These are phyloP conservation scores for Tuberolachnus salignus DNA, from an alignment of 2,888 invertebrate species.

Conservation along the genomic window DNA sequence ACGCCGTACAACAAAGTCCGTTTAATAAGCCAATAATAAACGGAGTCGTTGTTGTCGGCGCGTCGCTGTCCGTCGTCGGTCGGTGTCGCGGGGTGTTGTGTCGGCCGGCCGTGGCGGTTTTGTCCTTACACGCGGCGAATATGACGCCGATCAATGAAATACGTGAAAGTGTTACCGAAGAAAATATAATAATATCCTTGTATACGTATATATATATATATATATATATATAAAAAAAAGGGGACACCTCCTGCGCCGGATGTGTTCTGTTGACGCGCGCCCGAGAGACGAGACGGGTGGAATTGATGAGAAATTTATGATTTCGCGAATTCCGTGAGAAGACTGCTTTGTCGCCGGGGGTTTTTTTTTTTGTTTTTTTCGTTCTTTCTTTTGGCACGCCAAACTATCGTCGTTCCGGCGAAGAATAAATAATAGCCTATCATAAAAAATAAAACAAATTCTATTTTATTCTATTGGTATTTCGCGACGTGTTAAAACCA, in stretches of 20 bases:
- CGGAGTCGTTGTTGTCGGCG: slow-evolving; percentile 38
- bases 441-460: no score
- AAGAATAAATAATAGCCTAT: no score
- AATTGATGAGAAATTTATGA: slow-evolving; percentile 55
- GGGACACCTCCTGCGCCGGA: neutral
- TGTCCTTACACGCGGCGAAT: slow-evolving; percentile 43
- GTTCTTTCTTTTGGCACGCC: slow-evolving; percentile 9
- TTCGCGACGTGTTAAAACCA: neutral
- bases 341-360: slow-evolving; percentile 44
- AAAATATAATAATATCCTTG: no score
- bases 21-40: slow-evolving; percentile 57
- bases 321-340: slow-evolving; percentile 50
- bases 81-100: no score
- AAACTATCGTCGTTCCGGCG: neutral
- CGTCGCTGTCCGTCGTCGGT: slow-evolving; percentile 14
- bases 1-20: slow-evolving; percentile 46
- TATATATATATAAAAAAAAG: neutral
- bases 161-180: slow-evolving; percentile 55
- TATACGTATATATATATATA: no score
- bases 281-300: slow-evolving; percentile 1
- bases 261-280: neutral
- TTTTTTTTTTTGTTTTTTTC: no score
- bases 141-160: slow-evolving; percentile 54
- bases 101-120: no score
- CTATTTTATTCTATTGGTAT: neutral